These are phyloP conservation scores for Hylia prasina DNA, from an alignment of 2,113 vertebrate genomes.

Conservation along the genomic window DNA sequence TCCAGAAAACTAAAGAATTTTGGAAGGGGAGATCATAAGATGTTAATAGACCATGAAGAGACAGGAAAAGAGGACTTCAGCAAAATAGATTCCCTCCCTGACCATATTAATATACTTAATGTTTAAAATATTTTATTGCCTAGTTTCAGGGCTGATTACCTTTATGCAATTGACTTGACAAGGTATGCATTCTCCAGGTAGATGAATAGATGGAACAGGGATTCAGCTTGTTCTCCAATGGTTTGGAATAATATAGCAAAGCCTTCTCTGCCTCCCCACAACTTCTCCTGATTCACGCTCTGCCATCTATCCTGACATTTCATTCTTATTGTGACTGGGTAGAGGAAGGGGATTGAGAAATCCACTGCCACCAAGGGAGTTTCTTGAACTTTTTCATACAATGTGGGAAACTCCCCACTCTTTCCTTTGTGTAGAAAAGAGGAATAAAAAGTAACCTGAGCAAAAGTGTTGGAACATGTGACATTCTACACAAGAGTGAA, in stretches of 20 bases:
- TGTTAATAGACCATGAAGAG: neutral
- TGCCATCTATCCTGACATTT: neutral
- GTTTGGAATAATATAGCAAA: neutral
- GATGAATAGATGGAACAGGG: neutral
- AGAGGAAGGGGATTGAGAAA: neutral
- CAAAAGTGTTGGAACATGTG: neutral
- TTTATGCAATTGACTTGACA: neutral
- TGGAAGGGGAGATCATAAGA: neutral
- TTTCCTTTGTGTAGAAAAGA: neutral
- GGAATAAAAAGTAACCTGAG: neutral
- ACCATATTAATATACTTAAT: neutral
- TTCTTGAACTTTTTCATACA: neutral
- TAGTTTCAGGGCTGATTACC: neutral
- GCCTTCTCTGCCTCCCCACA: neutral
- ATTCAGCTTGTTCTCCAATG: neutral
- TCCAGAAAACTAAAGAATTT: neutral
- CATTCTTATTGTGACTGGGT: neutral
- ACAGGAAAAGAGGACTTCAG: neutral
- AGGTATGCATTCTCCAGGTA: neutral
- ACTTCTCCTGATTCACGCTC: neutral
- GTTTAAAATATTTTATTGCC: constrained; percentile 5
- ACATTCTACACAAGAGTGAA: neutral
- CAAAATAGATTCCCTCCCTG: neutral
- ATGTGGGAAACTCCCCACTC: accelerated
- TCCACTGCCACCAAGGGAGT: neutral